Evolutionary conservation across 2,797 vertebrate species (phyloP), one percentile per base, ranked within the genome.

Genomic region (Scolopax bukidnonensis): DNA sequence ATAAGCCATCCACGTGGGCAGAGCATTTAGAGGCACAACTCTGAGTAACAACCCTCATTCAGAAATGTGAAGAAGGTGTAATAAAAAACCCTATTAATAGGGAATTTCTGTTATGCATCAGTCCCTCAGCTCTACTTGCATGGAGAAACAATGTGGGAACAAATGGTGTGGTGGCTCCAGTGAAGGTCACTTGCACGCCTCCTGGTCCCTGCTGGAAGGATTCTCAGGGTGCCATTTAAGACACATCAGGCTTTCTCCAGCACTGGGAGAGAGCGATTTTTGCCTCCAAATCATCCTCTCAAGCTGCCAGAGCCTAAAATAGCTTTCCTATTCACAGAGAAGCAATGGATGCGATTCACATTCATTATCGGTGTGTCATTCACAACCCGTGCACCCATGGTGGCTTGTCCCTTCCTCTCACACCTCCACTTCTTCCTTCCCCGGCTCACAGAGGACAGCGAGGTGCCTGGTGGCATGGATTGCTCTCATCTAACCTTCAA

Each of bases 251-350:
- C 57, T 91, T 64, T 50, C 79, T 81, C 61, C 76, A 75, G 80
- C 48, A 24, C 45, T 28, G 41, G 41, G 24, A 94, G 28, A 47
- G 73, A 50, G 84, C 8, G 68, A 85, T 87, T 93, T 74, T 87
- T 95, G 75, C 84, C 79, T 94, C 90, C 92, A 67, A 64, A 91
- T 83, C 91, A 84, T 69, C 47, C 59, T 73, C 87, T 80, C 38
- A 14, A 87, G 75, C 86, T 95, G 93, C 82, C 68, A 61, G 82
- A 43, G 16, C 77, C 93, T 67, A 61, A 94, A 95, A 91, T 91
- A 94, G 24, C 75, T 84, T 75, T 67, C 47, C 82, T 77, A 65
- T 67, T 89, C 71, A 65, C 30, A 4, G 81, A 60, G 80, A 32
- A 89, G 89, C 54, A 64, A 50, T 4, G 84, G 78, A 74, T 83